Conservation (phyloP, 2,113 vertebrate genomes). For the Trachemys scripta region DNA sequence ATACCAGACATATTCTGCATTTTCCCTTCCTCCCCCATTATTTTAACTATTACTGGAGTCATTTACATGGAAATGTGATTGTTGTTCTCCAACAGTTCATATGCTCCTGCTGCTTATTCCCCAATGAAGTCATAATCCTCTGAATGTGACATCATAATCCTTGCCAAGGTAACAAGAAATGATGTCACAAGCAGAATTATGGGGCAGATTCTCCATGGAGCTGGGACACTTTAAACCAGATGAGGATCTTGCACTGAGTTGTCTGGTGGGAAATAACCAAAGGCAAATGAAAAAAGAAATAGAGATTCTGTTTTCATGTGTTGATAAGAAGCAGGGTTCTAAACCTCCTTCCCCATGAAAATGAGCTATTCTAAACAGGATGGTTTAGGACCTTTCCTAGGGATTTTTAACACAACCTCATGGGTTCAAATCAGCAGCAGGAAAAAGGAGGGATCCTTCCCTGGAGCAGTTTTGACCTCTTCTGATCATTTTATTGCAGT, state of each 20-base stretch:
- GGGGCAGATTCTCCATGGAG: background rate
- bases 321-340: background rate
- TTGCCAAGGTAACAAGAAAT: constrained; percentile 38
- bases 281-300: constrained; percentile 41
- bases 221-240: background rate
- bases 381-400: background rate
- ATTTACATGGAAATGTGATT: constrained; percentile 51
- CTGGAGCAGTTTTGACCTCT: background rate
- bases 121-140: constrained; percentile 19
- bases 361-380: background rate
- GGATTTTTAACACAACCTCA: background rate
- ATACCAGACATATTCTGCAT: background rate
- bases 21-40: constrained; percentile 26
- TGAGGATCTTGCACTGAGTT: background rate
- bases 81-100: constrained; percentile 15
- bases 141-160: constrained; percentile 24
- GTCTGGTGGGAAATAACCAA: constrained; percentile 10
- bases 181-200: constrained; percentile 51
- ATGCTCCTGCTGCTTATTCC: background rate
- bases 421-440: background rate
- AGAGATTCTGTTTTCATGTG: constrained; percentile 47
- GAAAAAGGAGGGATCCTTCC: background rate
- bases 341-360: background rate
- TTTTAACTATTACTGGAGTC: background rate
- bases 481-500: background rate